Evolutionary conservation across 2,797 vertebrate genomes (phyloP).

Genomic region (Gephyroberyx darwinii): DNA sequence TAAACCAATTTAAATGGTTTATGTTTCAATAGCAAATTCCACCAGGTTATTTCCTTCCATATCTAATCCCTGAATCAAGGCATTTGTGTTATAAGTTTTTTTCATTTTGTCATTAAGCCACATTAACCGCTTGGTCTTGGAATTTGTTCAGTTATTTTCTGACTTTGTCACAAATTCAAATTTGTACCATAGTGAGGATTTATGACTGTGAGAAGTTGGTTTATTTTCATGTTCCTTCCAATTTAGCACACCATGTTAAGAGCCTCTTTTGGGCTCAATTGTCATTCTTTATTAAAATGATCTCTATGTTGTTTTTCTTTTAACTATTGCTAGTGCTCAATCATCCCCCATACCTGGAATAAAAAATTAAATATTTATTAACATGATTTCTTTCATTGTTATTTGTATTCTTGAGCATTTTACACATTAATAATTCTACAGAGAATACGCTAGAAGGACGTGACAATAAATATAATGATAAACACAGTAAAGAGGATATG

Average conservation of each 20-base stretch:
- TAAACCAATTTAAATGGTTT: neutral
- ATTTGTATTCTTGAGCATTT: neutral
- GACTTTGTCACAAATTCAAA: neutral
- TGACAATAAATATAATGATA: neutral
- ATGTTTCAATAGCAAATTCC: neutral
- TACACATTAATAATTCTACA: conserved; percentile 1
- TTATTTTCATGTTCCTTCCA: neutral
- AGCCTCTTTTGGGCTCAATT: neutral
- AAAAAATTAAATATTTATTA: too few species aligned
- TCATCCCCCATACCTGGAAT: too few species aligned
- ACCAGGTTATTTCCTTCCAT: too few species aligned
- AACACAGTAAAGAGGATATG: neutral
- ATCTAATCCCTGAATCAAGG: too few species aligned
- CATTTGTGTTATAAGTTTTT: too few species aligned
- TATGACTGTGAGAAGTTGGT: neutral
- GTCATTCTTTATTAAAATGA: neutral
- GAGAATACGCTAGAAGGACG: neutral
- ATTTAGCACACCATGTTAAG: neutral
- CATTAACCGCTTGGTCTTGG: neutral
- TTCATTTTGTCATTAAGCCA: neutral
- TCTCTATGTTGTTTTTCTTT: neutral
- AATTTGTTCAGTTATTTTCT: neutral
- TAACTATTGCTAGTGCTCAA: too few species aligned
- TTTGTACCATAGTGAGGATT: neutral
- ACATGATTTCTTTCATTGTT: too few species aligned